phyloP scores from a whole-genome alignment of 2,113 vertebrate genomes.

The Bombycilla garrulus region DNA sequence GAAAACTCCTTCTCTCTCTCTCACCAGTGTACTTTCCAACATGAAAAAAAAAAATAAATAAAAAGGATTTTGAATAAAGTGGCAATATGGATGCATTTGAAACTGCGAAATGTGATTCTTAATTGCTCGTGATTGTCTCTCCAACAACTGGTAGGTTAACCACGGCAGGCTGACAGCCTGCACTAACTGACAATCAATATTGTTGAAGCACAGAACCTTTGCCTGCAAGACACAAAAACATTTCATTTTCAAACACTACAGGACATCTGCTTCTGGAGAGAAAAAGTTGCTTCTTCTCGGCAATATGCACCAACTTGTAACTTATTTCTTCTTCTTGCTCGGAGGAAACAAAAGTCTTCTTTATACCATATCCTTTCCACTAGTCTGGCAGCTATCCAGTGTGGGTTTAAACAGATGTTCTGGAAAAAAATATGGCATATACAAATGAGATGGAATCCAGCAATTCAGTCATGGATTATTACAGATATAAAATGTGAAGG shows the following conservation, averaged over 20 bases:
- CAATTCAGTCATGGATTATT: conserved; percentile 63
- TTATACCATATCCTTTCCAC: conserved; percentile 65
- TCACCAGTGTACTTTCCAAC: conserved; percentile 42
- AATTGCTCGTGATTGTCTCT: conserved; percentile 66
- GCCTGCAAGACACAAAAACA: conserved; percentile 62
- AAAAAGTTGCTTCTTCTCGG: conserved; percentile 52
- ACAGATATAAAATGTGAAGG: conserved; percentile 59
- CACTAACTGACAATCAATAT: conserved; percentile 67
- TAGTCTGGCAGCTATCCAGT: conserved; percentile 61
- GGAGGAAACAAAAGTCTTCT: conserved; percentile 63
- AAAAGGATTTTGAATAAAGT: conserved; percentile 54
- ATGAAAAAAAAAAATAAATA: not conserved
- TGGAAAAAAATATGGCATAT: conserved; percentile 66
- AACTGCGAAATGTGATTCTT: conserved; percentile 66
- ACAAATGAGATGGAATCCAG: conserved; percentile 63
- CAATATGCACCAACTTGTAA: conserved; percentile 58
- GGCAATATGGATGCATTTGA: conserved; percentile 64
- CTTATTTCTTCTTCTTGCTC: conserved; percentile 57
- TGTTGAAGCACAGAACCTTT: conserved; percentile 63
- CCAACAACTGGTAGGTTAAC: conserved; percentile 68
- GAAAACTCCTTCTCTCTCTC: conserved; percentile 22
- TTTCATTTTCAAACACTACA: conserved; percentile 68
- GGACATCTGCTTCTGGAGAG: conserved; percentile 66
- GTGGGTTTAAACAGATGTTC: conserved; percentile 70
- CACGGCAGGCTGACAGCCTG: conserved; percentile 61